Base-by-base conservation (phyloP, 2,113 vertebrate genomes). In the Polypterus bichir region DNA sequence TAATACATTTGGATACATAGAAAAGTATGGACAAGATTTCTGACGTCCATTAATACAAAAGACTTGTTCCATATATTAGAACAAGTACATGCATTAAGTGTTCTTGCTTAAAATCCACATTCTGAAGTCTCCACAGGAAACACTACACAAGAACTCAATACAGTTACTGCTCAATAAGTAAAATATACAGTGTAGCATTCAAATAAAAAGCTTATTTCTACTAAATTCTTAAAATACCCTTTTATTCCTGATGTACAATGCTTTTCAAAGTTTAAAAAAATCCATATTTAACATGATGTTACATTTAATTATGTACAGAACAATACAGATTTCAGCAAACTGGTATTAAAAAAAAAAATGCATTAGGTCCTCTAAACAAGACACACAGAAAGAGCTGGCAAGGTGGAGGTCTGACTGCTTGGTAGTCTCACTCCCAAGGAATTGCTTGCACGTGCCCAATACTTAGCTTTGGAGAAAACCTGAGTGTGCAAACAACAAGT, bases 401-500 rank as follows among this genome's bases (percentile, higher is more conserved):
- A 27, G 11, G 6, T 58, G 11, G n/a, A 6, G 8, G 7, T 44
- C 44, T 44, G 5, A 6, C 46, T 5, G 4, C n/a, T 58, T 58
- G 44, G 44, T 7, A 6, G 5, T 58, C 7, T 45, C 44, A n/a
- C 7, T 27, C 56, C 6, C 4, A 67, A 47, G 67, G 68, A 0
- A 5, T 54, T 67, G 70, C 64, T 71, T 70, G 69, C 66, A 72
- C 0, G 52, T 71, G 71, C 69, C 72, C 70, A 66, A 71, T 71
- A 64, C 71, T 61, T 45, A 67, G 71, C 62, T 75, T 73, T 77
- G 66, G 56, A 82, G 71, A 69, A 79, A 74, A 82, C 85, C 86
- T 82, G 84, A 88, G 84, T 78, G 74, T 76, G 73, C 73, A 77
- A 77, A 75, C 67, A 56, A 73, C 9, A 59, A 27, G 27, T 27